phyloP scores from a whole-genome alignment of 2,888 invertebrate species.

The Drosophila kuntzei region DNA sequence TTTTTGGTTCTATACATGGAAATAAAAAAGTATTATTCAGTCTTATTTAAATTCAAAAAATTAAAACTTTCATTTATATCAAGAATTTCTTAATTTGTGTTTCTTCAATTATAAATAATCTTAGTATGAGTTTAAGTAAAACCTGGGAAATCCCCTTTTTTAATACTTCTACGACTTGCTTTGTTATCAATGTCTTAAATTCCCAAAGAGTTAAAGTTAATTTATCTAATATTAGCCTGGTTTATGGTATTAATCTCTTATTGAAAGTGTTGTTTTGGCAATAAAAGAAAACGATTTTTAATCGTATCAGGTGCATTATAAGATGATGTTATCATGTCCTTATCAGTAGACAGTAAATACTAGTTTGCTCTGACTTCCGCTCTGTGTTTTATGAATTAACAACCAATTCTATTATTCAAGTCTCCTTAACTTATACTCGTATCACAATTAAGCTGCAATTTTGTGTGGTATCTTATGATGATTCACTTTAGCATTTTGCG shows the following conservation, averaged over 20 bases:
- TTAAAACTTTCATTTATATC: not conserved
- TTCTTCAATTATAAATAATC: not conserved
- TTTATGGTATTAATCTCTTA: not conserved
- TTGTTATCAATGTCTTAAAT: not conserved
- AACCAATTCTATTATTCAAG: not conserved
- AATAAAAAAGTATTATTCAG: not conserved
- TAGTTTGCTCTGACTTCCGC: not conserved
- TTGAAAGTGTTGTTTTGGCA: not conserved
- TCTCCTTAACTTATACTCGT: not conserved
- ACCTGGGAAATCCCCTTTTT: not conserved
- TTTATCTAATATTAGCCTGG: not conserved
- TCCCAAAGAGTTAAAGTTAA: not conserved
- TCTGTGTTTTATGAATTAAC: not conserved
- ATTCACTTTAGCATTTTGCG: not conserved
- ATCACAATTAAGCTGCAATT: not conserved
- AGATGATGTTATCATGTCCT: constrained; percentile 5
- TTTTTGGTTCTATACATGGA: no score
- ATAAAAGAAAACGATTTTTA: not conserved
- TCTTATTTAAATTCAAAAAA: not conserved
- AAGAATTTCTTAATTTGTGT: not conserved
- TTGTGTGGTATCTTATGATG: not conserved
- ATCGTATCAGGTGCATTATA: constrained; percentile 1
- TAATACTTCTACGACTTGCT: not conserved
- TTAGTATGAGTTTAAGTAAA: not conserved
- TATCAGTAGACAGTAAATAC: constrained; percentile 6